Percentiles rank a stretch among this genome's conserved stretches.
These are phyloP conservation scores for Nomada ruficornis DNA, from an alignment of 2,888 invertebrate genomes.

Conservation along the genomic window DNA sequence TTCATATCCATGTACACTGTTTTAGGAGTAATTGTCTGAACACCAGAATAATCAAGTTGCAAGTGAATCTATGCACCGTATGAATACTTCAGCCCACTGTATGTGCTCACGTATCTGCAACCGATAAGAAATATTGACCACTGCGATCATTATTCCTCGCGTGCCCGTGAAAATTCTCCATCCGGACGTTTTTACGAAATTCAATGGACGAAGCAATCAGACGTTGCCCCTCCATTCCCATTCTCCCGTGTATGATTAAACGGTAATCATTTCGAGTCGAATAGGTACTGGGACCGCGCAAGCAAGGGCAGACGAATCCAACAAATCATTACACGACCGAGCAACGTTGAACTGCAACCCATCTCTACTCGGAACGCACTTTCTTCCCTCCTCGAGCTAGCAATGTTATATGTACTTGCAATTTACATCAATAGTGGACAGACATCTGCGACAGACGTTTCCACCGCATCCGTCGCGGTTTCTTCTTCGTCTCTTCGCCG, in stretches of 20 bases:
- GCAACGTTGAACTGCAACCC: constrained; percentile 6
- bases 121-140: too few species aligned
- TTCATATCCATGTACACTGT: too few species aligned
- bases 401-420: not conserved
- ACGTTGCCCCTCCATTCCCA: too few species aligned
- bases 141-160: too few species aligned
- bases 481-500: not conserved
- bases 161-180: too few species aligned
- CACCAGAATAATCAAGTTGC: too few species aligned
- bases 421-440: constrained; percentile 30
- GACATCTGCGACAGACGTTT: constrained; percentile 17
- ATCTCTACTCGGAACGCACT: not conserved
- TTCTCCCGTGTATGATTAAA: not conserved
- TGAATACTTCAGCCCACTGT: too few species aligned
- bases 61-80: too few species aligned
- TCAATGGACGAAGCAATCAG: too few species aligned
- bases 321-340: constrained; percentile 22
- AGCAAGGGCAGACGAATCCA: not conserved
- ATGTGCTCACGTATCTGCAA: too few species aligned
- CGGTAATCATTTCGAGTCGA: not conserved
- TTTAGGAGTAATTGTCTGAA: too few species aligned
- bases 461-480: not conserved
- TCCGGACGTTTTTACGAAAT: too few species aligned
- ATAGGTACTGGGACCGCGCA: not conserved
- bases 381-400: constrained; percentile 1